Percentiles rank a stretch among this genome's conserved stretches.
These are phyloP conservation scores for Mythimna albipuncta DNA, from an alignment of 2,888 invertebrate genomes.

Conservation along the genomic window DNA sequence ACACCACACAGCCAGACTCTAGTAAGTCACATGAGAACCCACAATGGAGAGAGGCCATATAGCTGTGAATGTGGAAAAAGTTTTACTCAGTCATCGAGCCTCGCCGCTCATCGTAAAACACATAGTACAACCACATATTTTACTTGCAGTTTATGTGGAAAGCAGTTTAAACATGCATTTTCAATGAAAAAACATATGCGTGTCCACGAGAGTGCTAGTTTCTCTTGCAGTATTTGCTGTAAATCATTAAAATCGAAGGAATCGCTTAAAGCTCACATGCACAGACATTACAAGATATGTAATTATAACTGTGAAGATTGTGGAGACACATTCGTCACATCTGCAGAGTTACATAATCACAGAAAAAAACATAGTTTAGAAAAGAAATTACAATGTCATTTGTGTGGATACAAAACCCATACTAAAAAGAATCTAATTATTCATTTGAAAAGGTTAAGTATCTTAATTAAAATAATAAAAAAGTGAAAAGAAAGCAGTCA, in stretches of 20 bases:
- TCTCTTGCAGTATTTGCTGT: slow-evolving; percentile 81
- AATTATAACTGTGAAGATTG: slow-evolving; percentile 88
- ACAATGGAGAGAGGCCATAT: slow-evolving; percentile 86
- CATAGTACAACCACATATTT: slow-evolving; percentile 82
- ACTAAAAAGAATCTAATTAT: slow-evolving; percentile 82
- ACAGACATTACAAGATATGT: slow-evolving; percentile 84
- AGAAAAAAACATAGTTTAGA: slow-evolving; percentile 79
- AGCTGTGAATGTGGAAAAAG: slow-evolving; percentile 85
- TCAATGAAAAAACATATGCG: slow-evolving; percentile 82
- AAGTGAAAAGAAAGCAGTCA: too few relatives aligned
- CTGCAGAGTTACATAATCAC: slow-evolving; percentile 85
- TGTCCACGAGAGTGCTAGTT: slow-evolving; percentile 82
- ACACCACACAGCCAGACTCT: slow-evolving; percentile 87
- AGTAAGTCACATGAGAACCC: slow-evolving; percentile 85
- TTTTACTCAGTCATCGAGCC: slow-evolving; percentile 85
- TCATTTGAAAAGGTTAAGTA: slow-evolving; percentile 83
- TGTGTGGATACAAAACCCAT: slow-evolving; percentile 85
- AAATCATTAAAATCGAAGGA: slow-evolving; percentile 84
- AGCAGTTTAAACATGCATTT: slow-evolving; percentile 87
- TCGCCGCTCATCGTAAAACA: slow-evolving; percentile 84
- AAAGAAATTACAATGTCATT: slow-evolving; percentile 81
- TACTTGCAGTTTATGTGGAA: slow-evolving; percentile 85
- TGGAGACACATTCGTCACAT: slow-evolving; percentile 86
- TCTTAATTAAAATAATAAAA: not conserved
- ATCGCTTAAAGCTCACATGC: slow-evolving; percentile 82